A percentile compares a stretch with the other conserved stretches of the same genome.
phyloP scores from a whole-genome alignment of 2,797 vertebrate genomes.

The Okamejei kenojei region DNA sequence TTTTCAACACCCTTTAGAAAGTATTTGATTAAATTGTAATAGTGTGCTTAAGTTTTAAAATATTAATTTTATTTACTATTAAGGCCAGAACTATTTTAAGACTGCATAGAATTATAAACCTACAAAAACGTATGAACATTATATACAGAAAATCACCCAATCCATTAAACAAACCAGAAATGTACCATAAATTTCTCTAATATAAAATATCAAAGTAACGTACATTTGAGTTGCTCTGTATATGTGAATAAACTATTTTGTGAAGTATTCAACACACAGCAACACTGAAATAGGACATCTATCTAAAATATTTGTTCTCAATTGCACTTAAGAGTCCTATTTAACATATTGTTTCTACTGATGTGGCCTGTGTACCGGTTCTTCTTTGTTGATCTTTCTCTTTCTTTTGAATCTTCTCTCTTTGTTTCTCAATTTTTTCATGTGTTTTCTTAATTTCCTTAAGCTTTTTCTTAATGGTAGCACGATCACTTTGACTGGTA shows the following conservation, averaged over 20 bases:
- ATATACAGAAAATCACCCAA: slow-evolving; percentile 29
- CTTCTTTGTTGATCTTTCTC: slow-evolving; percentile 69
- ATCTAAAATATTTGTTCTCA: not conserved
- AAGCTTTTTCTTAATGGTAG: slow-evolving; percentile 81
- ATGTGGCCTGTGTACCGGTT: slow-evolving; percentile 61
- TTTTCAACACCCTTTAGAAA: slow-evolving; percentile 3
- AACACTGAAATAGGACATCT: slow-evolving; percentile 13
- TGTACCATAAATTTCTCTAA: slow-evolving; percentile 33
- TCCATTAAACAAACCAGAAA: slow-evolving; percentile 19
- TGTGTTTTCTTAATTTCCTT: slow-evolving; percentile 81
- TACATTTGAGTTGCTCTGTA: not conserved
- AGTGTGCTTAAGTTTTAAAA: slow-evolving; percentile 14
- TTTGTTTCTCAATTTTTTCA: slow-evolving; percentile 82
- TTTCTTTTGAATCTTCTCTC: slow-evolving; percentile 65
- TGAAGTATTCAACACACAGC: slow-evolving; percentile 12
- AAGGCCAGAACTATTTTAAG: not conserved
- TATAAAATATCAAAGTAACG: slow-evolving; percentile 10
- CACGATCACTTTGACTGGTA: slow-evolving; percentile 75
- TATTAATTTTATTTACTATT: slow-evolving; percentile 33
- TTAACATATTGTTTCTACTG: slow-evolving; percentile 73
- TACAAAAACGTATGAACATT: slow-evolving; percentile 35
- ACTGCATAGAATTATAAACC: slow-evolving; percentile 30
- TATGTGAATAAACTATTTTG: slow-evolving; percentile 7
- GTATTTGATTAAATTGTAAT: slow-evolving; percentile 12
- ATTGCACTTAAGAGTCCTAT: slow-evolving; percentile 4